Evolutionary conservation across 2,888 invertebrate genomes (phyloP).

Genomic region (Electrophaes corylata): DNA sequence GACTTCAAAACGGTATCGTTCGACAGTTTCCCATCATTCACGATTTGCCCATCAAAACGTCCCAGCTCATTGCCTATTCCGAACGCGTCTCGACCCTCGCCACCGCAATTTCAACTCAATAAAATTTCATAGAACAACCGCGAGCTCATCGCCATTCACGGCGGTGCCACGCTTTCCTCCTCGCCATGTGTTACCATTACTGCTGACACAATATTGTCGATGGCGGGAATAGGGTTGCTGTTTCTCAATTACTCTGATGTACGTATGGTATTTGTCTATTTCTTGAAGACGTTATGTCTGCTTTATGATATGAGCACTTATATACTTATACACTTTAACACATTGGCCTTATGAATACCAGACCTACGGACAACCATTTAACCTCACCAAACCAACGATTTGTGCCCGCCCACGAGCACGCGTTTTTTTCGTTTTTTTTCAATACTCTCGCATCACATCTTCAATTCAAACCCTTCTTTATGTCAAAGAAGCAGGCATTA

Average conservation of each 20-base stretch:
- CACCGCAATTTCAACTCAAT: slow-evolving; percentile 43
- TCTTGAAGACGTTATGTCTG: not conserved
- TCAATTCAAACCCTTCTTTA: too few relatives aligned
- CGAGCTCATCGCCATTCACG: slow-evolving; percentile 57
- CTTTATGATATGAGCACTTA: not conserved
- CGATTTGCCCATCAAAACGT: slow-evolving; percentile 31
- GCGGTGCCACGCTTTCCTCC: slow-evolving; percentile 53
- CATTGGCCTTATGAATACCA: not conserved
- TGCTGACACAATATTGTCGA: slow-evolving; percentile 54
- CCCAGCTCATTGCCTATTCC: slow-evolving; percentile 37
- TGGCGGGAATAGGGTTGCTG: slow-evolving; percentile 41
- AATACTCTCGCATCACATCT: too few relatives aligned
- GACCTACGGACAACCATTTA: too few relatives aligned
- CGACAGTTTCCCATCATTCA: slow-evolving; percentile 30
- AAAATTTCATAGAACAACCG: slow-evolving; percentile 52
- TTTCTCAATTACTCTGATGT: slow-evolving; percentile 3
- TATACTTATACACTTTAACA: too few relatives aligned
- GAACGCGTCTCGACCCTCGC: slow-evolving; percentile 28
- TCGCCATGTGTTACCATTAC: slow-evolving; percentile 60
- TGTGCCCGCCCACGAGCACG: too few relatives aligned
- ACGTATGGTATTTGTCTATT: not conserved
- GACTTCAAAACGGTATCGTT: slow-evolving; percentile 12
- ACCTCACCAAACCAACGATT: too few relatives aligned
- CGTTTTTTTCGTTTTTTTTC: too few relatives aligned
- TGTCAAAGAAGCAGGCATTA: too few relatives aligned